phyloP scores from a whole-genome alignment of 2,113 vertebrate genomes.

The Callithrix jacchus region DNA sequence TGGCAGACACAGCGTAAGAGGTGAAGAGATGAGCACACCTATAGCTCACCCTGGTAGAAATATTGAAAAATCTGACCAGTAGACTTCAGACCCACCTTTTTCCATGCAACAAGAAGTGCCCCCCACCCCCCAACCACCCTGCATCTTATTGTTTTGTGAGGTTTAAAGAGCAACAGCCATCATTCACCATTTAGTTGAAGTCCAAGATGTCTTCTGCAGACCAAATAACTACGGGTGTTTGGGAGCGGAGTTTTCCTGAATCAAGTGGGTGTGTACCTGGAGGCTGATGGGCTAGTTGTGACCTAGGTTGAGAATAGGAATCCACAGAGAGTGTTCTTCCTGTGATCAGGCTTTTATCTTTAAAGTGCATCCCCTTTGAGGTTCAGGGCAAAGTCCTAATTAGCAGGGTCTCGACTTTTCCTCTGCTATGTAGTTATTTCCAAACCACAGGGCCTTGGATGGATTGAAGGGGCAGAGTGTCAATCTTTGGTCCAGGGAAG shows the following conservation, averaged over 20 bases:
- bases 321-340: neutral
- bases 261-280: neutral
- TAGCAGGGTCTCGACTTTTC: neutral
- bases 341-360: neutral
- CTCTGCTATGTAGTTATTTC: neutral
- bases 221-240: neutral
- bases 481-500: neutral
- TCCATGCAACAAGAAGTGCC: neutral
- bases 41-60: neutral
- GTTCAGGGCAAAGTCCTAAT: neutral
- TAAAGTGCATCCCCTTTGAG: neutral
- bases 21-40: neutral
- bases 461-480: neutral
- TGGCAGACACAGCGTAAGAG: neutral
- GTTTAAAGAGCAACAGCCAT: neutral
- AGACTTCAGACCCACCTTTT: neutral
- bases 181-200: neutral
- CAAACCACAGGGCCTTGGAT: neutral
- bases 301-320: neutral
- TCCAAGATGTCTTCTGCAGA: neutral
- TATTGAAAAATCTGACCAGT: neutral
- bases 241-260: neutral
- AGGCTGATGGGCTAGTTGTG: neutral
- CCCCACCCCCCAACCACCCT: neutral
- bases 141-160: neutral